A percentile compares a stretch with the other conserved stretches of the same genome.
Conservation (phyloP, 2,113 vertebrate genomes). For the Sorex fumeus region DNA sequence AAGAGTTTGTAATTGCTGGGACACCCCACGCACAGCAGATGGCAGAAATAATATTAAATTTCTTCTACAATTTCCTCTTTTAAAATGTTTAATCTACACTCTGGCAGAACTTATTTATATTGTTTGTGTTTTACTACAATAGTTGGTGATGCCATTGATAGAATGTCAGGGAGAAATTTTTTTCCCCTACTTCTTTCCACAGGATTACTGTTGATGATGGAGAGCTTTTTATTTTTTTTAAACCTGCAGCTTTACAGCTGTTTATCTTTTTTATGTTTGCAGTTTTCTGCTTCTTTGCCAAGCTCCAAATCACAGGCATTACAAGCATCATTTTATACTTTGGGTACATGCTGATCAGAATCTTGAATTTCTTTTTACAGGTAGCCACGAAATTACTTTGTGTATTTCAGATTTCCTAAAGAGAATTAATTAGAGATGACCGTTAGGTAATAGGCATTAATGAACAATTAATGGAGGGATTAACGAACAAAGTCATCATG, state of each 20-base stretch:
- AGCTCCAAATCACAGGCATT: slow-evolving; percentile 92
- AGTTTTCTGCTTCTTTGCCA: slow-evolving; percentile 93
- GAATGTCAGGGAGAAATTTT: slow-evolving; percentile 41
- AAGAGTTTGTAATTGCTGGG: slow-evolving; percentile 5
- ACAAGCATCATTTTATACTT: slow-evolving; percentile 94
- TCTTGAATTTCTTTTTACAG: slow-evolving; percentile 94
- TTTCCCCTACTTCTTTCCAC: slow-evolving; percentile 60
- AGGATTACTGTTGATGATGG: slow-evolving; percentile 98
- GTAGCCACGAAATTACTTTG: slow-evolving; percentile 82
- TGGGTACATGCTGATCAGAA: slow-evolving; percentile 93
- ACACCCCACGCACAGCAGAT: not conserved
- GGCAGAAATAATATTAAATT: slow-evolving; percentile 28
- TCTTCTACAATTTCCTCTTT: slow-evolving; percentile 34
- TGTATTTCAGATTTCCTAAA: slow-evolving; percentile 54
- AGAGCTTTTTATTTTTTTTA: slow-evolving; percentile 89
- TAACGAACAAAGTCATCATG: too few relatives aligned
- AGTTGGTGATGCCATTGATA: slow-evolving; percentile 37
- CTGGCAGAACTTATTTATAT: slow-evolving; percentile 18
- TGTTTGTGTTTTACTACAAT: not conserved
- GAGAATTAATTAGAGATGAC: not conserved
- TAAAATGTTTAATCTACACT: not conserved
- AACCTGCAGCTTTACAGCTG: slow-evolving; percentile 94
- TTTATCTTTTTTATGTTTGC: slow-evolving; percentile 94
- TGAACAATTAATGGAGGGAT: too few relatives aligned
- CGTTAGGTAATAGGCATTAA: too few relatives aligned